Base-by-base conservation (phyloP, 2,888 invertebrate genomes). In the Achlya flavicornis region DNA sequence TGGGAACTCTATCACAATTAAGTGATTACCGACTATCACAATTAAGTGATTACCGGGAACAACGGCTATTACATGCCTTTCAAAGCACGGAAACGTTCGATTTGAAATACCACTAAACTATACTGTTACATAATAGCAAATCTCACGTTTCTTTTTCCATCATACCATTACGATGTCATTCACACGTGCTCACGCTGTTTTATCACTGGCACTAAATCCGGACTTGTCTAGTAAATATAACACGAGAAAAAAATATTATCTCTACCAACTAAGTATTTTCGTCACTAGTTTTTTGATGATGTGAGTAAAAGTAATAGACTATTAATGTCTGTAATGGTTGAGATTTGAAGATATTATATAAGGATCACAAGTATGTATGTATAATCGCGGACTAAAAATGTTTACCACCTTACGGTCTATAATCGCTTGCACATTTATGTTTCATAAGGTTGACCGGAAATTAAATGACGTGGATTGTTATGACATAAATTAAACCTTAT, bases 141-240 rank as follows among this genome's bases (percentile, higher is more conserved):
- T 53, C 53, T 53, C 16, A 53, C n/a, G 53, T 19, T 3, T 53
- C n/a, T 53, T 7, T 19, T 53, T 53, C 53, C 10, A 53, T 53
- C 53, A 19, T 53, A 19, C 53, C 53, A 53, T 53, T 53, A 53
- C 53, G 19, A 53, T 53, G 19, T 53, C 53, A 53, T 16, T 53
- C 16, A 53, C 53, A 19, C 19, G 53, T 53, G 53, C 53, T 53
- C 53, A n/a, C 53, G 8, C 53, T 53, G 53, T 53, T 53, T 53
- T 53, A 53, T 53, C 53, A 53, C 53, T 53, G 53, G 53, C 53
- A 53, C 53, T 53, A 53, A 53, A 53, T 53, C 53, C 53, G 53
- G 53, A 53, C 53, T 53, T 53, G 53, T 53, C 53, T 53, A 53
- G 53, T 53, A 53, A 53, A 53, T 53, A 53, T 53, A 8, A 53